A percentile compares a stretch with the other conserved stretches of the same genome.
phyloP scores from a whole-genome alignment of 2,113 vertebrate species.

The Coreoperca whiteheadi region DNA sequence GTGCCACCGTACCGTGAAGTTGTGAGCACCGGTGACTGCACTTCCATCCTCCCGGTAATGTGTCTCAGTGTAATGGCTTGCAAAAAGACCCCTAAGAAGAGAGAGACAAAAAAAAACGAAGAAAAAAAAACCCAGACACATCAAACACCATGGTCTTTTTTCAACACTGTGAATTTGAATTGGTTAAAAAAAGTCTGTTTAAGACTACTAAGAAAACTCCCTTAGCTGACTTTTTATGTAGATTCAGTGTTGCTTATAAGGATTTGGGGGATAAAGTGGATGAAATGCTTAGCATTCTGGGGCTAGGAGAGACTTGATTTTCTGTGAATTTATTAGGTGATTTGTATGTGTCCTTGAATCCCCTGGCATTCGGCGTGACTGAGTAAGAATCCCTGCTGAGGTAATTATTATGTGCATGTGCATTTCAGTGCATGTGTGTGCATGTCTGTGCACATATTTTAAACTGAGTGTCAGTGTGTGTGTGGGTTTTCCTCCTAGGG shows the following conservation, averaged over 20 bases:
- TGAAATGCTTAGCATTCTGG: slow-evolving; percentile 19
- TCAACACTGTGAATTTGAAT: neutral
- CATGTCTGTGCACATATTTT: slow-evolving; percentile 32
- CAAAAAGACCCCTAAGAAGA: slow-evolving; percentile 89
- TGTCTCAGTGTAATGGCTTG: slow-evolving; percentile 92
- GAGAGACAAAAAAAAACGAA: slow-evolving; percentile 36
- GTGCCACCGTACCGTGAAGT: slow-evolving; percentile 87
- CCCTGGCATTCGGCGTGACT: slow-evolving; percentile 51
- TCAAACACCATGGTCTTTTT: slow-evolving; percentile 20
- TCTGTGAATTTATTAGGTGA: slow-evolving; percentile 46
- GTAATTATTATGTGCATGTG: slow-evolving; percentile 57
- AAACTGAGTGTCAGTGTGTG: slow-evolving; percentile 27
- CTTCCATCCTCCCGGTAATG: slow-evolving; percentile 91
- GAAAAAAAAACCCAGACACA: slow-evolving; percentile 10
- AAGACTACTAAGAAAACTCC: neutral
- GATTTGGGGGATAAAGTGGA: slow-evolving; percentile 36
- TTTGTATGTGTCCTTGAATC: slow-evolving; percentile 56
- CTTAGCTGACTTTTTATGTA: slow-evolving; percentile 23
- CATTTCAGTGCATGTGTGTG: slow-evolving; percentile 2
- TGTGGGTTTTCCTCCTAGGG: slow-evolving; percentile 49
- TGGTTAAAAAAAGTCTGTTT: neutral
- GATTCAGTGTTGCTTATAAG: slow-evolving; percentile 14
- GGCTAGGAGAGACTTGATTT: slow-evolving; percentile 17
- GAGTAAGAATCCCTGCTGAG: slow-evolving; percentile 57
- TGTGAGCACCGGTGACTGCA: slow-evolving; percentile 84